Evolutionary conservation across 2,888 invertebrate genomes (phyloP), one percentile per base, ranked within the genome.

Genomic region (Ferdinandea cuprea): DNA sequence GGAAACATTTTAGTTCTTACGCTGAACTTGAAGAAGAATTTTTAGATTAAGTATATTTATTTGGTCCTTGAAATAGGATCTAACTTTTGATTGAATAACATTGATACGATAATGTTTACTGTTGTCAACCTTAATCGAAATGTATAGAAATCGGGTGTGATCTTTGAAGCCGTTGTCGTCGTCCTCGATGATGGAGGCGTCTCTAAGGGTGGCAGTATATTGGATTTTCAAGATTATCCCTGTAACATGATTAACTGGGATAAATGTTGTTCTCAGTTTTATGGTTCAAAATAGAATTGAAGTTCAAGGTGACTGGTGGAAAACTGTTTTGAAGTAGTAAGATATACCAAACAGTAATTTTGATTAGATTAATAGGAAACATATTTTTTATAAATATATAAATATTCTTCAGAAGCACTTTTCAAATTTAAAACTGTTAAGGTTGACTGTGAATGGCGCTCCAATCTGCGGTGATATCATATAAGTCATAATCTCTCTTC

Each of bases 71-170:
- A 83, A 83, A 83, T 58, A 30, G 50, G 83, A 83, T 15, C 77
- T 63, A 6, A 17, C 32, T 25, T 65, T 56, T 56, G 78, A 83
- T 83, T 78, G 68, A 44, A 78, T 61, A 83, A 68, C 68, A 78
- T 83, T 68, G 83, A 78, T 73, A 83, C 83, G n/a, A n/a, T 72
- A 63, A 78, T 83, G 83, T 83, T 78, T 78, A 83, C 78, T 73
- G 61, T 83, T 83, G 83, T 61, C 54, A 81, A 54, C 65, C 59
- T 32, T 63, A 52, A 63, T 77, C 59, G 59, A 48, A 40, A 42
- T 48, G 30, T 25, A 50, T 80, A 69, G 68, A 72, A 44, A 65
- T 77, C 72, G 78, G 59, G n/a, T 25, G 28, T 13, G 13, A 8
- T 25, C 42, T 52, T 59, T 72, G 65, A 58, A 50, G 42, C 50